A percentile compares a stretch with the other conserved stretches of the same genome.
These are phyloP conservation scores for Steromphala cineraria DNA, from an alignment of 2,888 invertebrate genomes.

Conservation along the genomic window DNA sequence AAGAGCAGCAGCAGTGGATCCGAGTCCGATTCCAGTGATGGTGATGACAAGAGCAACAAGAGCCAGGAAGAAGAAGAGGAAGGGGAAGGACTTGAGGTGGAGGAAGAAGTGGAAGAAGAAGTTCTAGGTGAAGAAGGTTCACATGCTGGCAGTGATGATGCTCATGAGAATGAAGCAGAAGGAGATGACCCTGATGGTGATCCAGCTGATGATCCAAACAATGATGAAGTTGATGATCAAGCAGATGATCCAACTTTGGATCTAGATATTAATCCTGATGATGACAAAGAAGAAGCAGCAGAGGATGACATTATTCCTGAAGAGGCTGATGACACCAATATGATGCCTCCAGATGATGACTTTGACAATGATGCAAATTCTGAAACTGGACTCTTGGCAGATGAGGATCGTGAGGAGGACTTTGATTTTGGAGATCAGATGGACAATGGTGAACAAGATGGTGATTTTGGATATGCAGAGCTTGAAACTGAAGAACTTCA, in stretches of 20 bases:
- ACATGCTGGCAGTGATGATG: background rate
- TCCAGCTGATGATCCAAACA: background rate
- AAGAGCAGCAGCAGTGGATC: background rate
- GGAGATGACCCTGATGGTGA: background rate
- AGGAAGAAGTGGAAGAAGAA: slow-evolving; percentile 4
- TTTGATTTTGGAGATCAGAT: slow-evolving; percentile 7
- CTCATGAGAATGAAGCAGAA: slow-evolving; percentile 6
- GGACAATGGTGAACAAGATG: slow-evolving; percentile 18
- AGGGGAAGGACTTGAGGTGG: slow-evolving; percentile 5
- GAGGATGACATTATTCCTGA: background rate
- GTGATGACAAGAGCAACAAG: slow-evolving; percentile 21
- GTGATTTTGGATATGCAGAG: background rate
- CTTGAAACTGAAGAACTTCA: background rate
- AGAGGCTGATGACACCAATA: background rate
- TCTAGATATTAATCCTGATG: background rate
- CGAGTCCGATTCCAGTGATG: slow-evolving; percentile 2
- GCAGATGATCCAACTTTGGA: background rate
- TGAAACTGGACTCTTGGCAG: background rate
- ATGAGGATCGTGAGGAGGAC: slow-evolving; percentile 7
- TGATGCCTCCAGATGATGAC: background rate
- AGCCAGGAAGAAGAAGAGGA: slow-evolving; percentile 9
- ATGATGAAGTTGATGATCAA: background rate
- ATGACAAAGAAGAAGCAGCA: background rate
- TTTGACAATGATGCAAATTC: slow-evolving; percentile 11
- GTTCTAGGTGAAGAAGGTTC: slow-evolving; percentile 12